Conservation (phyloP, 2,113 vertebrate species). For the Gorilla gorilla region DNA sequence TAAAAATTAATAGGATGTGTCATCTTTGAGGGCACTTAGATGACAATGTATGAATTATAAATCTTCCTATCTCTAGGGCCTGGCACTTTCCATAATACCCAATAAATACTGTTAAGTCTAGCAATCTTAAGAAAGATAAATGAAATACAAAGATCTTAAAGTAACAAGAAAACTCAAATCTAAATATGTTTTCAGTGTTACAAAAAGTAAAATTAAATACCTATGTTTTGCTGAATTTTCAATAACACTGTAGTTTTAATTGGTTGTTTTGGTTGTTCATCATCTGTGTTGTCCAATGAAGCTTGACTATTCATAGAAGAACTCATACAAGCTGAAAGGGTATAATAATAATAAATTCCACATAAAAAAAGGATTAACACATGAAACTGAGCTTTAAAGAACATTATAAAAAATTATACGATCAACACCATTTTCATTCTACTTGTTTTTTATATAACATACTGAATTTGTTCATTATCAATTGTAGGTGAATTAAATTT, state of each 20-base stretch:
- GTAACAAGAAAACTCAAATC: slow-evolving; percentile 41
- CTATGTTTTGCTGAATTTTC: slow-evolving; percentile 86
- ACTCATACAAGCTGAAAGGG: slow-evolving; percentile 77
- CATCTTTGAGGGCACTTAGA: not conserved
- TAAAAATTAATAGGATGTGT: not conserved
- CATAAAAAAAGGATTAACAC: not conserved
- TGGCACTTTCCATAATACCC: not conserved
- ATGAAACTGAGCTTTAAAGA: slow-evolving; percentile 26
- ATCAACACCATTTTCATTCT: not conserved
- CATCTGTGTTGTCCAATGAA: slow-evolving; percentile 53
- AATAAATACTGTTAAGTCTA: slow-evolving; percentile 11
- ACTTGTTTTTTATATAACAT: not conserved
- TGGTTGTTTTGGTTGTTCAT: slow-evolving; percentile 71
- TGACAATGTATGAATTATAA: slow-evolving; percentile 8
- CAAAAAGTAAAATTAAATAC: slow-evolving; percentile 74
- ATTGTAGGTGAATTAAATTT: not conserved
- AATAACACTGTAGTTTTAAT: slow-evolving; percentile 73
- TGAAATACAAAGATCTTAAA: slow-evolving; percentile 52
- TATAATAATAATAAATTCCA: slow-evolving; percentile 43
- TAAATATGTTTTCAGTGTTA: slow-evolving; percentile 29
- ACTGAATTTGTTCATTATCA: not conserved
- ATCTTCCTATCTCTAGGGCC: not conserved
- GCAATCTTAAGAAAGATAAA: slow-evolving; percentile 21
- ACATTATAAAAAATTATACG: not conserved
- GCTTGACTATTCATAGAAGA: slow-evolving; percentile 46